A percentile compares a stretch with the other conserved stretches of the same genome.
phyloP scores from a whole-genome alignment of 1,140 invertebrate species.

The Coptotermes formosanus region DNA sequence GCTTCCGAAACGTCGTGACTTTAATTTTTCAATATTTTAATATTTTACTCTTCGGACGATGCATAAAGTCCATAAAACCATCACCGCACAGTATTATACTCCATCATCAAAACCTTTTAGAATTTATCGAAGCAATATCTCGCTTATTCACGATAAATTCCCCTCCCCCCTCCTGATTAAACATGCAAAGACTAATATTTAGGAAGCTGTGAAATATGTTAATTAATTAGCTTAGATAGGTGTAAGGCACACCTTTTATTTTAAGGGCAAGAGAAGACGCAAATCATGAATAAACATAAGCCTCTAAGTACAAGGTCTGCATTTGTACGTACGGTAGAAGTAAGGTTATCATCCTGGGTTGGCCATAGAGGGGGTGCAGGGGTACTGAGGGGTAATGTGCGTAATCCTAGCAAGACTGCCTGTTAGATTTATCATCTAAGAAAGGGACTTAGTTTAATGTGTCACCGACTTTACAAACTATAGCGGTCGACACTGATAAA shows the following conservation, averaged over 20 bases:
- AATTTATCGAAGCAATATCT: too few relatives aligned
- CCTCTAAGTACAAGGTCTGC: background rate
- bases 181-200: background rate
- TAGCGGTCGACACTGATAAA: background rate
- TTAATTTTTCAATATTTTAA: too few relatives aligned
- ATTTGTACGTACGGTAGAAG: background rate
- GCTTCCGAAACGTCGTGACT: too few relatives aligned
- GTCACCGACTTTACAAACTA: background rate
- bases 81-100: too few relatives aligned
- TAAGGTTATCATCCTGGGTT: background rate
- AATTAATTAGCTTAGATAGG: background rate
- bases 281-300: background rate
- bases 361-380: background rate
- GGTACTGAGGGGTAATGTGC: background rate
- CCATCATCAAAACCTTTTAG: too few relatives aligned
- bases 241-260: background rate
- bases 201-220: background rate
- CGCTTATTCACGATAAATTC: too few relatives aligned
- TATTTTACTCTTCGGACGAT: too few relatives aligned
- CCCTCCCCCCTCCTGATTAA: background rate
- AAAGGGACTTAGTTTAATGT: background rate
- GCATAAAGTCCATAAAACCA: too few relatives aligned
- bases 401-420: background rate
- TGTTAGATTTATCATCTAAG: conserved; percentile 1
- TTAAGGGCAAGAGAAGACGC: background rate